Evolutionary conservation across 1,140 invertebrate genomes (phyloP).

Genomic region (Drosophila elegans): DNA sequence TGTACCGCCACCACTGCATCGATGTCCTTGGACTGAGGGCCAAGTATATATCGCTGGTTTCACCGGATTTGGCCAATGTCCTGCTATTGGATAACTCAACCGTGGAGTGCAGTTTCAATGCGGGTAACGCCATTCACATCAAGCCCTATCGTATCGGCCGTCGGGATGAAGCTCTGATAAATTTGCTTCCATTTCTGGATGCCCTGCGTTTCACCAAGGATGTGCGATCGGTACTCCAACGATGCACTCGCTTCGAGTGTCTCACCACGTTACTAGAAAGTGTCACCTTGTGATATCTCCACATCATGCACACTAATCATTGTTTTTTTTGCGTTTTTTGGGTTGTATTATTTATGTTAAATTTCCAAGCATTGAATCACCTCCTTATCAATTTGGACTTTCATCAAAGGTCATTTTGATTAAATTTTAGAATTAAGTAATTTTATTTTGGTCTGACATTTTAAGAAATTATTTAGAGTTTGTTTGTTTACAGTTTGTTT

Average conservation of each 20-base stretch:
- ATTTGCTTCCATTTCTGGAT: constrained; percentile 56
- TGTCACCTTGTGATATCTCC: background rate
- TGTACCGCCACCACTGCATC: constrained; percentile 46
- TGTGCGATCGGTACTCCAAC: constrained; percentile 47
- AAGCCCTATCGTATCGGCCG: constrained; percentile 10
- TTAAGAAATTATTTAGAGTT: too few relatives aligned
- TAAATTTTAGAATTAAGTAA: background rate
- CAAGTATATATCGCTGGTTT: constrained; percentile 32
- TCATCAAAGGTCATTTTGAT: background rate
- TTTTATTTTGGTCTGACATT: too few relatives aligned
- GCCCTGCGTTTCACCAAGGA: constrained; percentile 52
- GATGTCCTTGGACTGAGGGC: constrained; percentile 17
- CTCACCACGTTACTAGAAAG: background rate
- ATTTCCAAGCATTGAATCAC: background rate
- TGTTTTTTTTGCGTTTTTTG: background rate
- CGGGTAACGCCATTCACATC: constrained; percentile 46
- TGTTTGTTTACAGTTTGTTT: too few relatives aligned
- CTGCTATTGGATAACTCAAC: constrained; percentile 45
- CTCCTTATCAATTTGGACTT: background rate
- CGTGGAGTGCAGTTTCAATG: constrained; percentile 42
- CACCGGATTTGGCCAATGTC: constrained; percentile 25
- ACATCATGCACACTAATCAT: too few relatives aligned
- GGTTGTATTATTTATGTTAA: constrained; percentile 1
- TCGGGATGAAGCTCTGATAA: constrained; percentile 34
- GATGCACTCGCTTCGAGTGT: constrained; percentile 3